A percentile compares a stretch with the other conserved stretches of the same genome.
Evolutionary conservation across 2,113 vertebrate genomes (phyloP).

Genomic region (Panurus biarmicus): DNA sequence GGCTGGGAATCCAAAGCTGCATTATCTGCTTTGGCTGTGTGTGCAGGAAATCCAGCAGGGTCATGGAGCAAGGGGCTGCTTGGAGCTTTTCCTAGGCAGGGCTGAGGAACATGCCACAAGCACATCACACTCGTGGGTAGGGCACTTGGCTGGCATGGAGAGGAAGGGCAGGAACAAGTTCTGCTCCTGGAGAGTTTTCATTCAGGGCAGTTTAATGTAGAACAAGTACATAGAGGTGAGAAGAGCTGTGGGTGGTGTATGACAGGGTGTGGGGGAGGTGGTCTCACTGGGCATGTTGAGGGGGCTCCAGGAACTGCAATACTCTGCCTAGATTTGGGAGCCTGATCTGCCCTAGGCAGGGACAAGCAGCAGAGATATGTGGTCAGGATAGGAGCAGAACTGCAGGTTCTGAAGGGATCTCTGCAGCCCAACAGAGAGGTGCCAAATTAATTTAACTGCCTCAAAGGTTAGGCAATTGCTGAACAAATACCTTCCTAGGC

Average conservation of each 20-base stretch:
- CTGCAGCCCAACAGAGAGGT: not conserved
- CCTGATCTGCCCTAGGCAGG: not conserved
- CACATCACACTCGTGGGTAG: not conserved
- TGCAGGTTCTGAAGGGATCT: not conserved
- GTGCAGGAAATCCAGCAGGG: not conserved
- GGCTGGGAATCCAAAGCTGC: not conserved
- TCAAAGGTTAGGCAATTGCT: not conserved
- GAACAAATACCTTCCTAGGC: not conserved
- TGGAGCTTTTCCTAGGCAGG: not conserved
- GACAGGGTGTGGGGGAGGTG: not conserved
- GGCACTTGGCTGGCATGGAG: not conserved
- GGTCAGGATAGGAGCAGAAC: not conserved
- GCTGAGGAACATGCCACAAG: not conserved
- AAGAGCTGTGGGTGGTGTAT: not conserved
- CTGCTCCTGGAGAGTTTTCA: not conserved
- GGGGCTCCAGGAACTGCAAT: not conserved
- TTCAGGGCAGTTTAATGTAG: not conserved
- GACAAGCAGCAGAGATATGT: not conserved
- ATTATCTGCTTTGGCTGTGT: fast-evolving
- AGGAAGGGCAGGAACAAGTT: not conserved
- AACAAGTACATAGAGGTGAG: not conserved
- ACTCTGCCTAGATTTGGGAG: not conserved
- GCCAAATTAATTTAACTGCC: not conserved
- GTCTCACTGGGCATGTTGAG: not conserved
- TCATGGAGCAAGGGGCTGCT: fast-evolving